Conservation (phyloP, 2,113 vertebrate genomes). For the Leiothrix lutea region DNA sequence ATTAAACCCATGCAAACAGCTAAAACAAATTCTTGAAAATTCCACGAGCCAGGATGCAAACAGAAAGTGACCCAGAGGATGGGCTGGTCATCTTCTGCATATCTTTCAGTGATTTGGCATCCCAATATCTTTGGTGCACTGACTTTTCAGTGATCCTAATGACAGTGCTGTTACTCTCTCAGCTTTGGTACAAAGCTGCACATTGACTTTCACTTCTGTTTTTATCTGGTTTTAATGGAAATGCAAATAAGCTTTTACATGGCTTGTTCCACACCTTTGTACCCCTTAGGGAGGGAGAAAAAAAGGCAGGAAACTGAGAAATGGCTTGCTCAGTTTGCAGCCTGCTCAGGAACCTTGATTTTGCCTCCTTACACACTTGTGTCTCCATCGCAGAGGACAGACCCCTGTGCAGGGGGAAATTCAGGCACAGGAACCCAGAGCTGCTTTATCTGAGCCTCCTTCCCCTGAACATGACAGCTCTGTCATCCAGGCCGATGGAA, state of each 20-base stretch:
- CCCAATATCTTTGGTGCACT: background rate
- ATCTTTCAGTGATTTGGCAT: background rate
- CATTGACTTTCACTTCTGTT: background rate
- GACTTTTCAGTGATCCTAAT: background rate
- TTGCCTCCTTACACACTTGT: background rate
- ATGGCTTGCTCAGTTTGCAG: background rate
- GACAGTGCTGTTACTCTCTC: background rate
- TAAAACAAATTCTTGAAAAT: background rate
- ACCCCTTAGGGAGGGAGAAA: background rate
- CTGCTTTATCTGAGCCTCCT: background rate
- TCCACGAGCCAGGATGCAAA: background rate
- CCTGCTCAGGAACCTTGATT: background rate
- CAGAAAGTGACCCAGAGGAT: background rate
- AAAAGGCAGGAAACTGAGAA: background rate
- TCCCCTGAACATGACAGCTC: background rate
- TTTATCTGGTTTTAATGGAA: slow-evolving; percentile 11
- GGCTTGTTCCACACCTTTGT: background rate
- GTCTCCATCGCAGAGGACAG: background rate
- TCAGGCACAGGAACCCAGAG: background rate
- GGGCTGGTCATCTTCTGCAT: background rate
- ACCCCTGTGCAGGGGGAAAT: background rate
- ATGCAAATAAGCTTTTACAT: background rate
- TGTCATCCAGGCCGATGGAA: background rate
- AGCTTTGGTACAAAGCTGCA: background rate
- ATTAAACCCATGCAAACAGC: background rate